Conservation (phyloP, 2,797 vertebrate genomes). For the Enteromius treurensis region DNA sequence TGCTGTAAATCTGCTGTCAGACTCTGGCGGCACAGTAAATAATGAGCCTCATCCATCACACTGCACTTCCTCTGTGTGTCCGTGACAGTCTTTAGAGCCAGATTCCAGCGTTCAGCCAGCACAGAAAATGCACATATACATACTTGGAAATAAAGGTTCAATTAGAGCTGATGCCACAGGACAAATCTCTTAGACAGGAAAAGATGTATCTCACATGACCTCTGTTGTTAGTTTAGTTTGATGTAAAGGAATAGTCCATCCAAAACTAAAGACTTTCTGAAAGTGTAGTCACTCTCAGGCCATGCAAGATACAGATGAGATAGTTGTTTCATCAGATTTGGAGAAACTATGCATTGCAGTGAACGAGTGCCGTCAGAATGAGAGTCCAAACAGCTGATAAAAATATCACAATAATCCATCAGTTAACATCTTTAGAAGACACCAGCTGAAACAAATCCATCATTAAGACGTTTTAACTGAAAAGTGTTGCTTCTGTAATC, state of each 20-base stretch:
- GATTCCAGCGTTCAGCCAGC: not conserved
- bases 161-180: not conserved
- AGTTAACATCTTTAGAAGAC: not conserved
- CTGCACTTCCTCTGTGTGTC: constrained; percentile 5
- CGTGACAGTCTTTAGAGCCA: not conserved
- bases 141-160: not conserved
- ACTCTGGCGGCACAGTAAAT: constrained; percentile 9
- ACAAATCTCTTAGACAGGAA: not conserved
- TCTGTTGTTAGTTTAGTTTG: not conserved
- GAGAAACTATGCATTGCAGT: not conserved
- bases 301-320: not conserved
- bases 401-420: not conserved
- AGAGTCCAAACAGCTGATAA: not conserved
- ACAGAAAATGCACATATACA: not conserved
- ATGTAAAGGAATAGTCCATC: not conserved
- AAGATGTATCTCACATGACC: not conserved
- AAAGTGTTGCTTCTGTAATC: not conserved
- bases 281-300: too few species aligned
- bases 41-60: constrained; percentile 23
- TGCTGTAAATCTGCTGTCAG: constrained; percentile 7
- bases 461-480: not conserved
- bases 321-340: not conserved
- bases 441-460: not conserved
- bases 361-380: not conserved
- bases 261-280: too few species aligned